These are phyloP conservation scores for Leucoma salicis DNA, from an alignment of 2,888 invertebrate genomes.

Conservation along the genomic window DNA sequence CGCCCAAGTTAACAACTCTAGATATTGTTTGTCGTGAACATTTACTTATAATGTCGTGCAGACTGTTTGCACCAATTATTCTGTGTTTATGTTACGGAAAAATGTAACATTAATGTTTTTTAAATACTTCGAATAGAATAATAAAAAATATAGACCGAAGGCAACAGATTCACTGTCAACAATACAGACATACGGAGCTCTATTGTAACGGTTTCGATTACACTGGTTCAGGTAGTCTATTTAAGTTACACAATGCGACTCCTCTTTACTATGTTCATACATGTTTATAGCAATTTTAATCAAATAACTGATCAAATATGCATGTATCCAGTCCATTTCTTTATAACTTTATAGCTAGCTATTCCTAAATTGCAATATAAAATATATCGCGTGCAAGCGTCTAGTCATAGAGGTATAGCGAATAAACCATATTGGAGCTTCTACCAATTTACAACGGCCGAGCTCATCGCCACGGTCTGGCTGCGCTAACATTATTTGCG, in stretches of 20 bases:
- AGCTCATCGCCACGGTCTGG: constrained; percentile 59
- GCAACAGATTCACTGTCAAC: not conserved
- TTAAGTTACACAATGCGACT: constrained; percentile 1
- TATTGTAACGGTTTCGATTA: constrained; percentile 1
- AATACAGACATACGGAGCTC: not conserved
- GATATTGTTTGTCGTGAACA: constrained; percentile 31
- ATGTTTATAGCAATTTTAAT: not conserved
- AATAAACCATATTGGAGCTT: constrained; percentile 38
- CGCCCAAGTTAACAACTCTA: no score
- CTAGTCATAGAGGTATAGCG: constrained; percentile 23
- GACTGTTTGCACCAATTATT: no score
- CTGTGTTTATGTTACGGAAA: no score
- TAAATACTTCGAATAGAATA: not conserved
- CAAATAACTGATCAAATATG: not conserved
- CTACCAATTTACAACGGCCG: constrained; percentile 48
- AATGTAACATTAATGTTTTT: not conserved
- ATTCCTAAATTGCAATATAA: constrained; percentile 9
- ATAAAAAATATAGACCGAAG: not conserved
- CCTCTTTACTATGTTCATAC: not conserved
- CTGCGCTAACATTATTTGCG: constrained; percentile 69
- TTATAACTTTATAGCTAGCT: not conserved
- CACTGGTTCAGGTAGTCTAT: constrained; percentile 2
- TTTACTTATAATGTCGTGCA: constrained; percentile 15
- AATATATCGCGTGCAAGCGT: constrained; percentile 6
- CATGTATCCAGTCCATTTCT: not conserved